These are phyloP conservation scores for Cryptocephalus moraei DNA, from an alignment of 2,888 invertebrate species.

Conservation along the genomic window DNA sequence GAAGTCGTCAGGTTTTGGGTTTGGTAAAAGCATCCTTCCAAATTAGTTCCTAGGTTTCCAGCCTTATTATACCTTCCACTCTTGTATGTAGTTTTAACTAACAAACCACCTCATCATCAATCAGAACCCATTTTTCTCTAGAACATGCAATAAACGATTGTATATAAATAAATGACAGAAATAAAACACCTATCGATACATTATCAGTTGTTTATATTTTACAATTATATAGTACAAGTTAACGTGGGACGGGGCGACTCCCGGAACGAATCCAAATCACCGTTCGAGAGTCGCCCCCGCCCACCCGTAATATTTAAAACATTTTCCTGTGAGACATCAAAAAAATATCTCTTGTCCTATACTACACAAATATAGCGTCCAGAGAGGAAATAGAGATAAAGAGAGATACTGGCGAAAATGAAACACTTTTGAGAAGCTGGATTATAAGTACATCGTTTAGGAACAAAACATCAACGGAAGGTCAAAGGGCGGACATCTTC, in stretches of 20 bases:
- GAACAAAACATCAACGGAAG: constrained; percentile 20
- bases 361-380: constrained; percentile 23
- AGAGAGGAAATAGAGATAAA: constrained; percentile 3
- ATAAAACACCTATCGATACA: constrained; percentile 8
- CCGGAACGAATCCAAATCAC: constrained; percentile 19
- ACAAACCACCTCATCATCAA: no score
- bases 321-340: constrained; percentile 24
- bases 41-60: no score
- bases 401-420: constrained; percentile 29
- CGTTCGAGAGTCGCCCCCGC: constrained; percentile 21
- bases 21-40: no score
- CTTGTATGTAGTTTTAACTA: no score
- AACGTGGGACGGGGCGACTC: constrained; percentile 19
- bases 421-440: constrained; percentile 16
- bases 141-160: no score
- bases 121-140: no score
- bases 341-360: constrained; percentile 20
- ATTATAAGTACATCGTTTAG: constrained; percentile 28
- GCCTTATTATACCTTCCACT: no score
- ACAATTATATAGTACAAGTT: constrained; percentile 36
- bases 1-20: no score
- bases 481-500: constrained; percentile 2
- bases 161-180: background rate
- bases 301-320: constrained; percentile 17
- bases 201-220: constrained; percentile 35